These are phyloP conservation scores for Paramisgurnus dabryanus DNA, from an alignment of 2,113 vertebrate species.

Conservation along the genomic window DNA sequence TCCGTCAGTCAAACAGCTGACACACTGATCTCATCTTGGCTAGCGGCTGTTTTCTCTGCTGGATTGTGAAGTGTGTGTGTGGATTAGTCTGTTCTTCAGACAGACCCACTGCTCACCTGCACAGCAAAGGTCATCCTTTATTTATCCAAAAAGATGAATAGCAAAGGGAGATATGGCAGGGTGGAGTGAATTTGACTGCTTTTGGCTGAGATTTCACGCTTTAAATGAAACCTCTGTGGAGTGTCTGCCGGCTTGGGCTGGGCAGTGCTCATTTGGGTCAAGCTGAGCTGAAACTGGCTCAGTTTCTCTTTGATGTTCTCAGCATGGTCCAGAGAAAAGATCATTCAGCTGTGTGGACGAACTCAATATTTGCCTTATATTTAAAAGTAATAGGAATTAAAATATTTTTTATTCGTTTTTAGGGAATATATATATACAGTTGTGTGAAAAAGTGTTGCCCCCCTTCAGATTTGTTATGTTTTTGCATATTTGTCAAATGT, in stretches of 20 bases:
- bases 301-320: slow-evolving; percentile 38
- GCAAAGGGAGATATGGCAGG: slow-evolving; percentile 31
- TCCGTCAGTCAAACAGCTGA: slow-evolving; percentile 18
- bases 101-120: slow-evolving; percentile 41
- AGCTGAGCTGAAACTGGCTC: slow-evolving; percentile 14
- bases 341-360: not conserved
- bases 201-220: slow-evolving; percentile 43
- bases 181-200: slow-evolving; percentile 36
- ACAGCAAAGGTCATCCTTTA: slow-evolving; percentile 53
- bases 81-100: slow-evolving; percentile 32
- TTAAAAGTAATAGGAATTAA: not conserved
- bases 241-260: not conserved
- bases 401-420: not conserved
- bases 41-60: slow-evolving; percentile 28
- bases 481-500: no score
- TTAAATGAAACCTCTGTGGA: slow-evolving; percentile 37
- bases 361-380: not conserved
- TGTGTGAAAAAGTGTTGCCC: no score
- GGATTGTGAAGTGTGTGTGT: not conserved
- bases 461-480: no score
- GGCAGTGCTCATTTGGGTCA: slow-evolving; percentile 34
- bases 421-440: no score
- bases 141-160: slow-evolving; percentile 52
- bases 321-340: slow-evolving; percentile 5
- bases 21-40: slow-evolving; percentile 27